These are phyloP conservation scores for Cosmia pyralina DNA, from an alignment of 2,888 invertebrate genomes.

Conservation along the genomic window DNA sequence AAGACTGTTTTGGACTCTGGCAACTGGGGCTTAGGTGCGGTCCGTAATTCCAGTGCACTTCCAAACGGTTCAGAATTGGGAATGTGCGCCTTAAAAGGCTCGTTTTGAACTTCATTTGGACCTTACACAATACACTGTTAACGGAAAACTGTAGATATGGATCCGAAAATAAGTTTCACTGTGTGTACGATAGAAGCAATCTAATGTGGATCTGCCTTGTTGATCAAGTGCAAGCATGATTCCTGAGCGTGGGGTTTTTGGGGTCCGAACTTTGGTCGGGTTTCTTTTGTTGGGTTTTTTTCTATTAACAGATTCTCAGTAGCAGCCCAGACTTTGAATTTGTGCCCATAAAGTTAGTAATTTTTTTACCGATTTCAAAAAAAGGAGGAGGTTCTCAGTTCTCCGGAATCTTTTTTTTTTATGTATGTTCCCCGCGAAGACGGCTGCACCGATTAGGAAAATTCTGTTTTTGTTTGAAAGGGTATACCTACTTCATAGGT, in stretches of 20 bases:
- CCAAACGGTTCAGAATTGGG: conserved; percentile 15
- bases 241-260: neutral
- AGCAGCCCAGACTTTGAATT: neutral
- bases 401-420: too few species aligned
- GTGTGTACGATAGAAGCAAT: neutral
- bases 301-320: neutral
- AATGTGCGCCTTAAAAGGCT: conserved; percentile 20
- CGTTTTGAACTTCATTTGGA: conserved; percentile 13
- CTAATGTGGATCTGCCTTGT: neutral
- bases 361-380: too few species aligned
- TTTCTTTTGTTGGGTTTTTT: neutral
- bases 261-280: neutral
- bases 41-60: conserved; percentile 9
- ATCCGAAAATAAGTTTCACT: neutral
- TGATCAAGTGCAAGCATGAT: neutral
- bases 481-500: too few species aligned
- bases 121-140: too few species aligned
- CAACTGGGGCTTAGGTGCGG: neutral
- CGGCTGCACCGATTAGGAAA: too few species aligned
- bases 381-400: too few species aligned
- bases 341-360: neutral
- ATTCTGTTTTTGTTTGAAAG: too few species aligned
- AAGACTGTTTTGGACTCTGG: neutral
- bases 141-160: too few species aligned
- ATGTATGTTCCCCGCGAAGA: too few species aligned